These are phyloP conservation scores for Drosophila picticornis DNA, from an alignment of 2,888 invertebrate species.

Conservation along the genomic window DNA sequence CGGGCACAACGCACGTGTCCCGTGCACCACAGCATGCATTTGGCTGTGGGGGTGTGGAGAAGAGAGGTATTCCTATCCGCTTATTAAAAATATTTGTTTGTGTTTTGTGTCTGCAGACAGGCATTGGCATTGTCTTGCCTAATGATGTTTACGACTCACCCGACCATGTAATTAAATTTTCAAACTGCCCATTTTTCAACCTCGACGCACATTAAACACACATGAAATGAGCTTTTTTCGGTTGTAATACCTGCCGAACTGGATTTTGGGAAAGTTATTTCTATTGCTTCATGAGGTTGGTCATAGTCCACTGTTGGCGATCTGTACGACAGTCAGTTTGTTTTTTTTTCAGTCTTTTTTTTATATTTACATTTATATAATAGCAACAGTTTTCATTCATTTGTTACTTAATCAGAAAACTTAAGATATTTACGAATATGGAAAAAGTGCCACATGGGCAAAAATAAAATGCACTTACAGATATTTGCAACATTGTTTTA, in stretches of 20 bases:
- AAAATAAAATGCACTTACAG: background rate
- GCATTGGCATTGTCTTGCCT: conserved; percentile 64
- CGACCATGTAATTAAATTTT: conserved; percentile 71
- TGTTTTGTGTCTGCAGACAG: conserved; percentile 23
- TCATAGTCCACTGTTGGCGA: background rate
- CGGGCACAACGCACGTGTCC: conserved; percentile 56
- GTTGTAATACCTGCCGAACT: background rate
- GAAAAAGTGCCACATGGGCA: background rate
- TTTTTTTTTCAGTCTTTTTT: background rate
- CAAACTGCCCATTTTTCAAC: conserved; percentile 47
- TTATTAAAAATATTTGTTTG: conserved; percentile 77
- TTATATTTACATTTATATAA: background rate
- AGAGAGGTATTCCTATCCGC: conserved; percentile 33
- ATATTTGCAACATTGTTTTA: background rate
- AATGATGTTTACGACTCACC: conserved; percentile 64
- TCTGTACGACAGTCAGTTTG: background rate
- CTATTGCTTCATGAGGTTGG: background rate
- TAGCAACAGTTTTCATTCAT: background rate
- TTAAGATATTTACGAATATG: background rate
- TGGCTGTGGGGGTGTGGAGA: too few relatives aligned
- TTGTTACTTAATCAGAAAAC: background rate
- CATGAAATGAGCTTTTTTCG: conserved; percentile 14
- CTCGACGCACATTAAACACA: conserved; percentile 41
- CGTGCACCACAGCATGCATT: conserved; percentile 4
- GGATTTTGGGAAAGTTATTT: background rate